Evolutionary conservation across 1,140 invertebrate species (phyloP).

Genomic region (Arctopsyche grandis): DNA sequence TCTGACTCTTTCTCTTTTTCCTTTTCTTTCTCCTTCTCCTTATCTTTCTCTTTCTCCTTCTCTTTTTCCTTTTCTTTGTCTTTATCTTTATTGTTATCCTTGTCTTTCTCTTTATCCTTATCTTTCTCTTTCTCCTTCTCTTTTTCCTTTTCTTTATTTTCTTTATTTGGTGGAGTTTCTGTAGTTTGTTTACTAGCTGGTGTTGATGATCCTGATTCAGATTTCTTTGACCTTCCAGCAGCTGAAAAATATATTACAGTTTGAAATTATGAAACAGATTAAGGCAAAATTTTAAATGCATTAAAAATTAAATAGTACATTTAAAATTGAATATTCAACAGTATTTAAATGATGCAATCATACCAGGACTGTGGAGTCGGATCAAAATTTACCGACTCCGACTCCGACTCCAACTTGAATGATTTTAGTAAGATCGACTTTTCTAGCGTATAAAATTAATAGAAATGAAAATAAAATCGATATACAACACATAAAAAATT

Average conservation of each 20-base stretch:
- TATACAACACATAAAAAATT: no score
- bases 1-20: conserved; percentile 54
- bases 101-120: conserved; percentile 54
- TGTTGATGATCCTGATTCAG: conserved; percentile 58
- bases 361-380: no score
- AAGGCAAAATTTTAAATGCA: not conserved
- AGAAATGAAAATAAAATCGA: no score
- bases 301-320: not conserved
- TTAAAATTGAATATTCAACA: not conserved
- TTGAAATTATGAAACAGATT: not conserved
- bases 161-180: conserved; percentile 57
- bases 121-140: conserved; percentile 43
- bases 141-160: conserved; percentile 52
- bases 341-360: no score
- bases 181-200: conserved; percentile 57
- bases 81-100: conserved; percentile 46
- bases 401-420: no score
- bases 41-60: conserved; percentile 56
- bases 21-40: conserved; percentile 55
- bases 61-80: conserved; percentile 51
- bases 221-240: conserved; percentile 62
- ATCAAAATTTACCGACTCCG: no score
- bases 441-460: no score
- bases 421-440: no score
- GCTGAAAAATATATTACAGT: conserved; percentile 56